A percentile compares a stretch with the other conserved stretches of the same genome.
phyloP scores from a whole-genome alignment of 1,140 invertebrate genomes.

The Euwallacea similis region DNA sequence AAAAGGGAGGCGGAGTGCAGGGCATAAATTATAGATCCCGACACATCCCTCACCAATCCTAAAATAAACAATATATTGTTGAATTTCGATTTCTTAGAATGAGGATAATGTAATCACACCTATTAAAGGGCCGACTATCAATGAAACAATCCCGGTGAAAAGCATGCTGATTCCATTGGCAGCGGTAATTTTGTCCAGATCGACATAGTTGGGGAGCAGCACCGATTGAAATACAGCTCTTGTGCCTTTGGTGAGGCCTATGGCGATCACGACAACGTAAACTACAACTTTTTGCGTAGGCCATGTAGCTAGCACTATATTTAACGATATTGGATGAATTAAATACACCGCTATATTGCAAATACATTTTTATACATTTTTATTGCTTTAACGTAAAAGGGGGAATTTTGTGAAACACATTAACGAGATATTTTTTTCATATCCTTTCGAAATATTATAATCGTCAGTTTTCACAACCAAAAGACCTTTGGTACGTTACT shows the following conservation, averaged over 20 bases:
- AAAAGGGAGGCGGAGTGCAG: constrained; percentile 48
- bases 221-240: constrained; percentile 54
- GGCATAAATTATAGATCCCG: constrained; percentile 47
- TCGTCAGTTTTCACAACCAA: too few species aligned
- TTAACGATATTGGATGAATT: neutral
- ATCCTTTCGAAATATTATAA: too few species aligned
- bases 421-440: too few species aligned
- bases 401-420: too few species aligned
- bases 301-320: constrained; percentile 31
- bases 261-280: constrained; percentile 29
- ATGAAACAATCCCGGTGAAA: constrained; percentile 54
- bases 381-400: too few species aligned
- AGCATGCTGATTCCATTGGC: constrained; percentile 58
- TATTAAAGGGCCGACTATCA: constrained; percentile 54
- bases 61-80: constrained; percentile 12
- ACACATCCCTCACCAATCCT: constrained; percentile 52
- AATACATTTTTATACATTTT: neutral
- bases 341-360: neutral
- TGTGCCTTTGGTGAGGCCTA: constrained; percentile 51
- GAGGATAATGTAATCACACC: constrained; percentile 46
- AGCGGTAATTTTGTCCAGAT: constrained; percentile 57
- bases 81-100: neutral
- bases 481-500: too few species aligned
- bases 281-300: constrained; percentile 12
- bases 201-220: constrained; percentile 55